phyloP scores from a whole-genome alignment of 2,797 vertebrate genomes.

The Phalloptychus januarius region DNA sequence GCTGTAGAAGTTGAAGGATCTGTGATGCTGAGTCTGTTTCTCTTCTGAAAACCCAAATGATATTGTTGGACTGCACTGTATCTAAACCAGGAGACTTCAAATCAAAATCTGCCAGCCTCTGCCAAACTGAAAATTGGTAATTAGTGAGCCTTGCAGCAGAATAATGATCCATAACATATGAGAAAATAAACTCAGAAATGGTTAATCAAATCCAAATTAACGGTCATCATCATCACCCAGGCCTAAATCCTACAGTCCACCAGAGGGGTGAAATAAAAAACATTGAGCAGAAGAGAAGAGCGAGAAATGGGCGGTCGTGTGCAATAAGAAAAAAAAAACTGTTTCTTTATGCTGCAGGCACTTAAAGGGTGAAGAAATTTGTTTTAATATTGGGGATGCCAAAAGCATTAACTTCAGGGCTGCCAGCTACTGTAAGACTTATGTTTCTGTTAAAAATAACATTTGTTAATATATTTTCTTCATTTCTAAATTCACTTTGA shows the following conservation, averaged over 20 bases:
- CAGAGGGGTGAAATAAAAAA: neutral
- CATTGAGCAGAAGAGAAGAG: neutral
- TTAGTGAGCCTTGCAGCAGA: neutral
- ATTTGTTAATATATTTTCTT: neutral
- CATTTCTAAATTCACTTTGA: neutral
- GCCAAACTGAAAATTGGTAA: neutral
- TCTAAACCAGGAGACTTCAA: neutral
- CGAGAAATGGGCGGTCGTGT: neutral
- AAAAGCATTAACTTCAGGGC: neutral
- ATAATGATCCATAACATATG: neutral
- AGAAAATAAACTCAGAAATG: neutral
- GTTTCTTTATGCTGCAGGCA: neutral
- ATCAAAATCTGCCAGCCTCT: neutral
- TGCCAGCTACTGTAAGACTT: neutral
- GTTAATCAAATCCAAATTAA: neutral
- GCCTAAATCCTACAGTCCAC: neutral
- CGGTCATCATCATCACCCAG: neutral
- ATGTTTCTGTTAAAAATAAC: neutral
- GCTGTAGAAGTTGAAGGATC: neutral
- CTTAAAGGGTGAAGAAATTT: neutral
- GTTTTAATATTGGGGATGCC: neutral
- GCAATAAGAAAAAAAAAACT: neutral
- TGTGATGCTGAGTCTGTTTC: neutral
- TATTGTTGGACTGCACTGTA: neutral
- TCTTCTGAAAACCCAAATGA: neutral